These are phyloP conservation scores for Papilio helenus DNA, from an alignment of 1,140 invertebrate species.

Conservation along the genomic window DNA sequence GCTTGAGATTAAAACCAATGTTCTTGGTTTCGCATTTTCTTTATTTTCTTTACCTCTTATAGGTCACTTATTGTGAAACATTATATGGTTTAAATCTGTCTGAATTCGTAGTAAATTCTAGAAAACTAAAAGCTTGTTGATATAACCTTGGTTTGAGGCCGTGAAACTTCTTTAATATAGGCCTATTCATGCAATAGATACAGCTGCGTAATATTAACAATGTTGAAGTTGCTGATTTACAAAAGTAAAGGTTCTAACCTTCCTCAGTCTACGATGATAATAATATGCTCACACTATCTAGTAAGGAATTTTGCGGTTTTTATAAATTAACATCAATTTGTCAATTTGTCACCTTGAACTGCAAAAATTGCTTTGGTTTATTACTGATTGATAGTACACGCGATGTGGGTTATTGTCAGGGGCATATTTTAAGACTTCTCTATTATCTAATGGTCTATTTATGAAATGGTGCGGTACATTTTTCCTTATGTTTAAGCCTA, in stretches of 20 bases:
- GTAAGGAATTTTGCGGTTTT: not conserved
- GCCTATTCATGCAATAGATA: conserved; percentile 16
- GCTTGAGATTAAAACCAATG: too few species aligned
- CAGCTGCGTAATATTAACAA: not conserved
- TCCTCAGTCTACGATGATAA: not conserved
- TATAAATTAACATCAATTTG: not conserved
- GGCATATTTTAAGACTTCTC: not conserved
- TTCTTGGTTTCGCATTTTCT: too few species aligned
- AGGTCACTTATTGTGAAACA: too few species aligned
- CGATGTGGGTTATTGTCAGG: not conserved
- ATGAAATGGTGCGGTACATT: not conserved
- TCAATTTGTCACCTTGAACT: not conserved
- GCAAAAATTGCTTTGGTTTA: not conserved
- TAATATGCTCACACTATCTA: not conserved
- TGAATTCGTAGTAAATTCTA: not conserved
- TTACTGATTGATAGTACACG: not conserved
- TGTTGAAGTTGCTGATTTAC: conserved; percentile 5
- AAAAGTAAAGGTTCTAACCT: conserved; percentile 3
- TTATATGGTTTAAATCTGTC: too few species aligned
- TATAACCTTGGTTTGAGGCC: not conserved
- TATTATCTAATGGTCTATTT: not conserved
- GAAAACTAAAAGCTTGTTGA: not conserved
- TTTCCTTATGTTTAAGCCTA: not conserved
- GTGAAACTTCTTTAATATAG: not conserved
- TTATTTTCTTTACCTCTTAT: too few species aligned